phyloP scores from a whole-genome alignment of 35 echinoderm and acorn worm species.

The Diadema setosum region DNA sequence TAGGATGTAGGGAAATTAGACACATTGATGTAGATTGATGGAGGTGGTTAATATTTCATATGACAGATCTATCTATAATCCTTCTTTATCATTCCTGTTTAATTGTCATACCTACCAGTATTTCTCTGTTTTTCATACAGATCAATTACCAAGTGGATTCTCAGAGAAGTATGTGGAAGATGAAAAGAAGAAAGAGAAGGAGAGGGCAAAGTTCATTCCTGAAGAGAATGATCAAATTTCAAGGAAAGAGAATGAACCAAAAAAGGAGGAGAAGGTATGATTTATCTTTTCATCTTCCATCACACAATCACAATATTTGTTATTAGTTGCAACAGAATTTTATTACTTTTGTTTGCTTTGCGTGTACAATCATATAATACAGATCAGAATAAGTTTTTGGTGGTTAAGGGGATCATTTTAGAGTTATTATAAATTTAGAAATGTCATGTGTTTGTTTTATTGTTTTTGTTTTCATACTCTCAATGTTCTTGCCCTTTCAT shows the following conservation, averaged over 20 bases:
- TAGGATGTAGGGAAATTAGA: too few relatives aligned
- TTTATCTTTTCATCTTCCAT: too few relatives aligned
- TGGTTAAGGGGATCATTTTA: too few relatives aligned
- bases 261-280: not conserved
- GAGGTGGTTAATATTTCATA: not conserved
- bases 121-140: not conserved
- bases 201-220: conserved; percentile 40
- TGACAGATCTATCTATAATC: not conserved
- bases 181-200: conserved; percentile 45
- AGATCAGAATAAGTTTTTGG: too few relatives aligned
- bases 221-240: not conserved
- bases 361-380: too few relatives aligned
- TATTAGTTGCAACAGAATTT: too few relatives aligned
- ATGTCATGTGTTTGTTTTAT: too few relatives aligned
- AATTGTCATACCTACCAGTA: not conserved
- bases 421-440: too few relatives aligned
- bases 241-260: not conserved
- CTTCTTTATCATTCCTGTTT: not conserved
- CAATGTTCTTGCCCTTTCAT: too few relatives aligned
- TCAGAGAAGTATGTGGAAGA: conserved; percentile 50
- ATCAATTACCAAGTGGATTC: conserved; percentile 63
- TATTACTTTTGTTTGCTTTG: too few relatives aligned
- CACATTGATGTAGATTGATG: not conserved
- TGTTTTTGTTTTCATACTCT: too few relatives aligned
- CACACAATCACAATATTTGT: too few relatives aligned